Base-by-base conservation (phyloP, 2,888 invertebrate genomes). In the Branchinecta sandiegonensis region DNA sequence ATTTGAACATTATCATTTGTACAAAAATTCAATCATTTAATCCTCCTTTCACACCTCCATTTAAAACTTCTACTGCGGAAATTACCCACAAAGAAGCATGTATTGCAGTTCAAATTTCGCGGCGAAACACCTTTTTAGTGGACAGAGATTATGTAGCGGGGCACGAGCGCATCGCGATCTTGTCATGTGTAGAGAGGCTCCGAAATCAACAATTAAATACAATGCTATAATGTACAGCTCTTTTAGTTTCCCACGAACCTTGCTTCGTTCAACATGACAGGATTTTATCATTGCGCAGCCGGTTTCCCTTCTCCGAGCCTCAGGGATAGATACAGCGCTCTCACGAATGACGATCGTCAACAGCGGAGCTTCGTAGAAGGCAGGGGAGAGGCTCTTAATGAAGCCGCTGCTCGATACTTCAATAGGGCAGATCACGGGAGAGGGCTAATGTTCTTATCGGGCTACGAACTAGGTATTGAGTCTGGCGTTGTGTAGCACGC, bases 141-240 rank as follows among this genome's bases (percentile, higher is more conserved):
- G 23, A 23, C 23, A 23, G 23, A 23, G 23, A 23, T 23, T 23
- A 23, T 23, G 23, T 23, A 23, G 23, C 23, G n/a, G 56, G 56
- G 56, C 56, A 56, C 56, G 56, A 56, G 56, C 56, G 14, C n/a
- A 56, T 56, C 56, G 56, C 56, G 56, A 56, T 56, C 56, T 56
- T 56, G 56, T 56, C 56, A 56, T 56, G 56, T 56, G 56, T 56
- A 56, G 23, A 56, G 56, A 56, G 56, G 56, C 14, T 56, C 56
- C 56, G 56, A 56, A 56, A 56, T 56, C 56, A 56, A 14, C 56
- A 56, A 56, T 56, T 56, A 56, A 56, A 56, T 56, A 56, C 56
- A 56, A 56, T 14, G 56, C 56, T 56, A 56, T 56, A 56, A 56
- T 56, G 56, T 56, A 56, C 56, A 56, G 56, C 56, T 56, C 56